Percentiles rank a stretch among this genome's conserved stretches.
Evolutionary conservation across 2,113 vertebrate genomes (phyloP).

Genomic region (Rhodinocichla rosea): DNA sequence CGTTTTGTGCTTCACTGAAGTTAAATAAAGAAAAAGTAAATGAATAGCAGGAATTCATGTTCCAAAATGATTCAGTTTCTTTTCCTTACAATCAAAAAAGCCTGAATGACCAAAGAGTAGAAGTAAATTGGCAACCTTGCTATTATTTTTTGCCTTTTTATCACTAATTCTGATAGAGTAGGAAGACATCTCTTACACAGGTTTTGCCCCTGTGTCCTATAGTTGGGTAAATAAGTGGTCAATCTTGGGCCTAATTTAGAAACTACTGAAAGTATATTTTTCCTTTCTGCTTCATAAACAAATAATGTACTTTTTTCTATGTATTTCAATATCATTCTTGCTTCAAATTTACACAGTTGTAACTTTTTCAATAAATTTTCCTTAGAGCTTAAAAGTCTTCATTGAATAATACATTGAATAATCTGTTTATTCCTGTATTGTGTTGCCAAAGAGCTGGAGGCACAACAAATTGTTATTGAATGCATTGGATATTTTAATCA

Average conservation of each 20-base stretch:
- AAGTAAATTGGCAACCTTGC: not conserved
- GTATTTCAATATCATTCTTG: not conserved
- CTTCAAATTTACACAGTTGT: not conserved
- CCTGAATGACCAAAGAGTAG: not conserved
- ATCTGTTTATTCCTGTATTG: not conserved
- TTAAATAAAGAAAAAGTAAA: not conserved
- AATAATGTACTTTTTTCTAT: not conserved
- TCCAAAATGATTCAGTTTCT: not conserved
- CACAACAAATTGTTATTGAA: not conserved
- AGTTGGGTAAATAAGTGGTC: not conserved
- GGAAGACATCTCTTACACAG: not conserved
- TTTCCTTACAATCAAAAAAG: not conserved
- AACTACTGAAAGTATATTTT: not conserved
- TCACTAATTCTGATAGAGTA: not conserved
- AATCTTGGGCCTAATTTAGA: not conserved
- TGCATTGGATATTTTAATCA: not conserved
- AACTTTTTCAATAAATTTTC: not conserved
- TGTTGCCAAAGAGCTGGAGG: not conserved
- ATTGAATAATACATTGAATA: not conserved
- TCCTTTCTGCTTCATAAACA: not conserved
- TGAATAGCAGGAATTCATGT: not conserved
- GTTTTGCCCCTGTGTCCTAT: not conserved
- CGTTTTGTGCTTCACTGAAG: not conserved
- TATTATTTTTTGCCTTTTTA: not conserved
- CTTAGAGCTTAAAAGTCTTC: not conserved